Evolutionary conservation across 2,888 invertebrate genomes (phyloP).

Genomic region (Apamea epomidion): DNA sequence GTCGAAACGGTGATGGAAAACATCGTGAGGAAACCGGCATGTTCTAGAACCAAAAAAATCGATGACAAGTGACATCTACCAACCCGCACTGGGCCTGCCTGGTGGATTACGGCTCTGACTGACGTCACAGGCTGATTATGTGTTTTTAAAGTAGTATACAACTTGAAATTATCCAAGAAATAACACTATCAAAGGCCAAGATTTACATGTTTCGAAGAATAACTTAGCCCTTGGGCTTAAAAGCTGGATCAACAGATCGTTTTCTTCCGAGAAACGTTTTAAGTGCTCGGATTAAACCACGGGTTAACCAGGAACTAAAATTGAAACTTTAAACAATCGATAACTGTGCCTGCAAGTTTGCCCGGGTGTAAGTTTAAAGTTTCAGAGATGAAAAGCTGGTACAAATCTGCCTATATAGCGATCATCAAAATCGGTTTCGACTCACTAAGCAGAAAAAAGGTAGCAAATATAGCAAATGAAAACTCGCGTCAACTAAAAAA

Average conservation of each 20-base stretch:
- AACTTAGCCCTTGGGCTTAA: background rate
- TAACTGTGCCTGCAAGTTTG: background rate
- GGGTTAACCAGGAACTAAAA: background rate
- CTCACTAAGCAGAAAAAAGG: background rate
- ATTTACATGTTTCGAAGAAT: background rate
- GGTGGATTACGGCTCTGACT: background rate
- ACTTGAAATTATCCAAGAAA: background rate
- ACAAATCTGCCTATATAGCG: background rate
- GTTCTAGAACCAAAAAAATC: background rate
- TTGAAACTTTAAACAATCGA: background rate
- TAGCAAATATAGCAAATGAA: background rate
- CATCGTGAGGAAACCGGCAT: background rate
- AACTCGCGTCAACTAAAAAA: background rate
- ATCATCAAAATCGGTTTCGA: background rate
- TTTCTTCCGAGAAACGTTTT: background rate
- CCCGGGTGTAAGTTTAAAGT: background rate
- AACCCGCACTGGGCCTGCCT: no score
- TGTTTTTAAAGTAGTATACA: background rate
- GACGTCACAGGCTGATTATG: no score
- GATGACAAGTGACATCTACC: background rate
- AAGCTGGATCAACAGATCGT: background rate
- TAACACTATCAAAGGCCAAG: background rate
- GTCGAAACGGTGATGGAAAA: background rate
- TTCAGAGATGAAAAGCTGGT: background rate
- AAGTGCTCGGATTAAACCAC: background rate